A percentile compares a stretch with the other conserved stretches of the same genome.
phyloP scores from a whole-genome alignment of 2,888 invertebrate species.

The Ophraella communa region DNA sequence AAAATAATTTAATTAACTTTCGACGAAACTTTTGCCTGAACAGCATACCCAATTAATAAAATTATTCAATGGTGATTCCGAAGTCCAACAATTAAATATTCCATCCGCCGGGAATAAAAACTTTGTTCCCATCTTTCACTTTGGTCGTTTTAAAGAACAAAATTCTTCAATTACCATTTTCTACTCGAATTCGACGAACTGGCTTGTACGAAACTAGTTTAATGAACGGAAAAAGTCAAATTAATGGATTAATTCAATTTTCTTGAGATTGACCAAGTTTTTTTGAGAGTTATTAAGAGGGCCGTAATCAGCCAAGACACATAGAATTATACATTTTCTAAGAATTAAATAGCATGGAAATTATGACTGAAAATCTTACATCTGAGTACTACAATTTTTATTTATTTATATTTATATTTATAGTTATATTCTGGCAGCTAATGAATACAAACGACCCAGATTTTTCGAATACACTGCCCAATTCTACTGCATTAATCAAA shows the following conservation, averaged over 20 bases:
- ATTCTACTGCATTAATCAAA: no score
- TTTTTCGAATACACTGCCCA: no score
- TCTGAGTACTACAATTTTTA: no score
- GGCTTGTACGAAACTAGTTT: slow-evolving; percentile 10
- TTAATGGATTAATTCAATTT: slow-evolving; percentile 18
- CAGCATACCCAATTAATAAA: background rate
- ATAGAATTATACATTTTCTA: no score
- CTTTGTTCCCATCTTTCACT: background rate
- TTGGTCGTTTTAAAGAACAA: background rate
- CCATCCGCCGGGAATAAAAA: background rate
- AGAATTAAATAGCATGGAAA: no score
- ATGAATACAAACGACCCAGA: no score
- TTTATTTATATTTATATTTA: no score
- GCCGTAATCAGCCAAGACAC: background rate
- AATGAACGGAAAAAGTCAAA: slow-evolving; percentile 14
- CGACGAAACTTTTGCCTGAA: background rate
- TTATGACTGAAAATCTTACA: no score
- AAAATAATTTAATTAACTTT: background rate
- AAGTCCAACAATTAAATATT: background rate
- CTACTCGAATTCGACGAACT: background rate
- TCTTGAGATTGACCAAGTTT: background rate
- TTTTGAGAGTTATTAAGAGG: background rate
- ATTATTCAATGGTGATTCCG: background rate
- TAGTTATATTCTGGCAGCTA: no score
- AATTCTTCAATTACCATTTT: background rate